Percentiles rank a stretch among this genome's conserved stretches.
phyloP scores from a whole-genome alignment of 92 coral and sea anemone species.

The Blastomussa wellsi region DNA sequence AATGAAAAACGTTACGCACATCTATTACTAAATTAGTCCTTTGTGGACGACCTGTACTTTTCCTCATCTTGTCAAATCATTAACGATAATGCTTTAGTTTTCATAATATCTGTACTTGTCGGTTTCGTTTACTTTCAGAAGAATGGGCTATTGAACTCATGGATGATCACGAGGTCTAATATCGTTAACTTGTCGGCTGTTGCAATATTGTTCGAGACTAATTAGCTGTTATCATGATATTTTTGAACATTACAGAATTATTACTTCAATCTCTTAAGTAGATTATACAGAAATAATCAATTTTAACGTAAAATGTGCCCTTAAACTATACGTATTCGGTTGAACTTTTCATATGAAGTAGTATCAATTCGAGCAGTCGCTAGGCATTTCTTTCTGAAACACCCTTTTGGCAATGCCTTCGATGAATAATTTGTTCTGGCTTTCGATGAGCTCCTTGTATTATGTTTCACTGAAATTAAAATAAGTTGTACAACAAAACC shows the following conservation, averaged over 20 bases:
- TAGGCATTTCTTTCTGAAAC: neutral
- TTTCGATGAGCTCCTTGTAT: neutral
- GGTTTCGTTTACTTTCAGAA: slow-evolving; percentile 1
- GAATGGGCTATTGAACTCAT: slow-evolving; percentile 10
- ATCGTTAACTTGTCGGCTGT: slow-evolving; percentile 17
- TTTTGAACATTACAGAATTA: neutral
- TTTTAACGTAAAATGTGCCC: neutral
- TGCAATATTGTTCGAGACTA: slow-evolving; percentile 7
- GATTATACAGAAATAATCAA: neutral
- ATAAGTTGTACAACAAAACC: neutral
- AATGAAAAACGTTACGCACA: slow-evolving; percentile 22
- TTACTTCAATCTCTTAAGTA: neutral
- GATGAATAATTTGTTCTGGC: neutral
- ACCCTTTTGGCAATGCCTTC: neutral
- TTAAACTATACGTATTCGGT: neutral
- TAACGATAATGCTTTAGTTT: slow-evolving; percentile 28
- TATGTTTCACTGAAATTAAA: neutral
- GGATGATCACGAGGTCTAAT: slow-evolving; percentile 15
- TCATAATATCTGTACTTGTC: slow-evolving; percentile 16
- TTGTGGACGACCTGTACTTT: slow-evolving; percentile 60
- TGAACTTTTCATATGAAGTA: too few species aligned
- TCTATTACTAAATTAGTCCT: slow-evolving; percentile 38
- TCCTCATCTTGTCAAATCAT: slow-evolving; percentile 34
- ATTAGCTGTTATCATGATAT: neutral
- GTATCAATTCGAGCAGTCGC: neutral